Percentiles rank a stretch among this genome's conserved stretches.
phyloP scores from a whole-genome alignment of 2,888 invertebrate genomes.

The Netelia virgata region DNA sequence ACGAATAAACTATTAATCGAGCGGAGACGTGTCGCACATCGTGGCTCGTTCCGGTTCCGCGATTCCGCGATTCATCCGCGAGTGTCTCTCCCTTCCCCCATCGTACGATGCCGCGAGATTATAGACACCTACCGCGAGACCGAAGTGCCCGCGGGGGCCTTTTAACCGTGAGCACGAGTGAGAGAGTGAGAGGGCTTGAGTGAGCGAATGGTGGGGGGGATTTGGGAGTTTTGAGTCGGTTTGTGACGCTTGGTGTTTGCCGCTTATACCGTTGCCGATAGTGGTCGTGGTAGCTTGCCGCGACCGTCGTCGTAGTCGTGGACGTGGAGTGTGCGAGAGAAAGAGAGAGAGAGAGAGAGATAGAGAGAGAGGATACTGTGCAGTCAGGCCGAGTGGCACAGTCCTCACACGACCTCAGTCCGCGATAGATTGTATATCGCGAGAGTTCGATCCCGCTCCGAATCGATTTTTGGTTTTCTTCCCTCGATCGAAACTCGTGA shows the following conservation, averaged over 20 bases:
- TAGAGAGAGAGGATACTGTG: slow-evolving; percentile 49
- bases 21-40: background rate
- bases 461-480: slow-evolving; percentile 68
- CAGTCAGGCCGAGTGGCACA: slow-evolving; percentile 77
- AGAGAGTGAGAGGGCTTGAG: slow-evolving; percentile 14
- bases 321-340: slow-evolving; percentile 60
- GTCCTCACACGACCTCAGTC: slow-evolving; percentile 84
- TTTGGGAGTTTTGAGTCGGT: slow-evolving; percentile 63
- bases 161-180: slow-evolving; percentile 13
- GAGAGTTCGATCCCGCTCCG: slow-evolving; percentile 73
- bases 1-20: slow-evolving; percentile 9
- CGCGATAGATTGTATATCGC: slow-evolving; percentile 82
- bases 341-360: slow-evolving; percentile 53
- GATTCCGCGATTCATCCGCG: slow-evolving; percentile 52
- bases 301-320: slow-evolving; percentile 54
- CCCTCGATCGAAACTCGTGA: slow-evolving; percentile 24
- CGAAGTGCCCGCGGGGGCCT: slow-evolving; percentile 43
- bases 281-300: slow-evolving; percentile 54
- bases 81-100: slow-evolving; percentile 34
- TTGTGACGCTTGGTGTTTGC: slow-evolving; percentile 56
- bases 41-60: background rate
- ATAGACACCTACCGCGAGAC: slow-evolving; percentile 56
- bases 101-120: slow-evolving; percentile 53
- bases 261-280: slow-evolving; percentile 62
- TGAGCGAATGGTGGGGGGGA: slow-evolving; percentile 47